Percentiles rank a stretch among this genome's conserved stretches.
Conservation (phyloP, 2,797 vertebrate species). For the Xenopus petersii region DNA sequence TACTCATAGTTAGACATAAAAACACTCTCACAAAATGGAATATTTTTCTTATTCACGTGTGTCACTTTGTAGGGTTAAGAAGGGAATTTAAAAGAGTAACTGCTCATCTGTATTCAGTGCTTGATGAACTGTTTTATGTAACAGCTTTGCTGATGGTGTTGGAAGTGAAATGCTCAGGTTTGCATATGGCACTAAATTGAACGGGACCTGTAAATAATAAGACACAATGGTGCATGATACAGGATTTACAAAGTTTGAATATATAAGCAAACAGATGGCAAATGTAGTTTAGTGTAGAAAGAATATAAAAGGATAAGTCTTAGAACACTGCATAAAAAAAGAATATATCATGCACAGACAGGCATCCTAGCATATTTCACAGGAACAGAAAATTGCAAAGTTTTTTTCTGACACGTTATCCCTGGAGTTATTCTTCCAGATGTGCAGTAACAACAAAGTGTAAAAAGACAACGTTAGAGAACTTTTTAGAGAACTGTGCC, state of each 20-base stretch:
- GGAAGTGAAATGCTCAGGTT: constrained; percentile 35
- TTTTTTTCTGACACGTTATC: constrained; percentile 5
- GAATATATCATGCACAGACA: constrained; percentile 32
- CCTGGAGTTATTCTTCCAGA: constrained; percentile 26
- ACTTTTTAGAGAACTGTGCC: background rate
- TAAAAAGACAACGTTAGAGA: constrained; percentile 8
- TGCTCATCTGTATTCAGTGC: constrained; percentile 35
- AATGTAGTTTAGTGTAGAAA: constrained; percentile 36
- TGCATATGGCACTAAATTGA: constrained; percentile 45
- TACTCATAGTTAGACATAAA: no score
- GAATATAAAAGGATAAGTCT: constrained; percentile 41
- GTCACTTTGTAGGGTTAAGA: constrained; percentile 30
- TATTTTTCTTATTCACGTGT: constrained; percentile 23
- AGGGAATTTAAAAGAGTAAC: constrained; percentile 16
- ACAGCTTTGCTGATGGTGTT: constrained; percentile 35
- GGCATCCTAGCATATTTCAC: constrained; percentile 37
- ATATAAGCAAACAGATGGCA: constrained; percentile 47
- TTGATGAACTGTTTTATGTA: constrained; percentile 19
- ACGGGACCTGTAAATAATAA: constrained; percentile 45
- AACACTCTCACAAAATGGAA: background rate
- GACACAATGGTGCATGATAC: constrained; percentile 30
- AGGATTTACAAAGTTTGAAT: constrained; percentile 41
- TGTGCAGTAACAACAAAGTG: constrained; percentile 25
- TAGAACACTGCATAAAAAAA: constrained; percentile 27
- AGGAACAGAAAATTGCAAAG: constrained; percentile 14